Evolutionary conservation across 2,888 invertebrate species (phyloP), one percentile per base, ranked within the genome.

Genomic region (Lycia hirtaria): DNA sequence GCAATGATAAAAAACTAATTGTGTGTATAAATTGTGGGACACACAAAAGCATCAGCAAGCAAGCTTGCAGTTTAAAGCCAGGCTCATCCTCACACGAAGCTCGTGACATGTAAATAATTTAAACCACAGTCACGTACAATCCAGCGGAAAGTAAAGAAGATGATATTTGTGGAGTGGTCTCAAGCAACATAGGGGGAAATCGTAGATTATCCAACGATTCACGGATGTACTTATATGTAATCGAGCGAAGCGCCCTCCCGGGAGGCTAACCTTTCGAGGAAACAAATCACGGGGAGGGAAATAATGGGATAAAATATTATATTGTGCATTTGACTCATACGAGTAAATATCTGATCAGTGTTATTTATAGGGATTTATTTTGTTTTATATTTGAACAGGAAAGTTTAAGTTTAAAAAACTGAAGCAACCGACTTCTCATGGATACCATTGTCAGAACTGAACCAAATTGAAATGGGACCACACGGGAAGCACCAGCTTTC

Each of bases 101-200:
- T 38, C 22, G 22, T 50, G 43, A 55, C 54, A n/a, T 52, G 59
- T 57, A 60, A 24, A 53, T 45, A 43, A 60, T 56, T 56, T 9
- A 51, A 33, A 60, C 35, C 54, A 38, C 40, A 38, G 56, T 56
- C 62, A 62, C 65, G 65, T 65, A 48, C 56, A 62, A 50, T 53
- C 45, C 60, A 56, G 56, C 56, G 38, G 58, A 63, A 63, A 65
- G 61, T 60, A 60, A 61, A 61, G 48, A 60, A 60, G 56, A 58
- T 20, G 40, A 41, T 56, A 55, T 60, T 61, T 63, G 54, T 52
- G 47, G 59, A 57, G 50, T 61, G 61, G 44, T 52, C 45, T 43
- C 61, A 49, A 61, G 58, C 61, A 62, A 59, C 60, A 7, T 10
- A 26, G 40, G 54, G 56, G 50, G 43, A 60, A 61, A 60, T 57